Evolutionary conservation across 2,888 invertebrate species (phyloP), one percentile per base, ranked within the genome.

Genomic region (Cancer borealis): DNA sequence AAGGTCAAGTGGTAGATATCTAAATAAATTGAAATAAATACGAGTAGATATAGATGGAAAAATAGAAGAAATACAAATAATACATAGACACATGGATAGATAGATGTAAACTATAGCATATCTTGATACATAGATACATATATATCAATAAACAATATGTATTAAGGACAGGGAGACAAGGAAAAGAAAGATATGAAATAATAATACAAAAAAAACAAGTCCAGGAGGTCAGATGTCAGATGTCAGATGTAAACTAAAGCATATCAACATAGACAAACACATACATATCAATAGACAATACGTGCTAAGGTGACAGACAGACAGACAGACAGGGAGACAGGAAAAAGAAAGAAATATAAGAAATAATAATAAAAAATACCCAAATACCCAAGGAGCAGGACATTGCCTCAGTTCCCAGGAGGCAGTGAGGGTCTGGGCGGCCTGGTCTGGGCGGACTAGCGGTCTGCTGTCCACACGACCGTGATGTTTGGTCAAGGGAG

Each of bases 361-460:
- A 5, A 60, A 10, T 14, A 84, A 39, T 14, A 84, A 84, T 10
- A 84, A 84, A 30, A 84, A 39, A 10, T 84, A 84, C 3, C 39
- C 84, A 84, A 39, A 39, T 39, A 39, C 39, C 84, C 84, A 30
- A 39, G 84, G 84, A 84, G 84, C 84, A 84, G 84, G 84, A 84
- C 84, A 84, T 84, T 84, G 84, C 30, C 84, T 84, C 84, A 84
- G 84, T 84, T 84, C 84, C 84, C 84, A 84, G 84, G 84, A 30
- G 84, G 39, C 84, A 1, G 84, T 10, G 84, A 8, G 84, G 84
- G 14, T 39, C 39, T 60, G 73, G 73, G 21, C 21, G 73, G 39
- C 17, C 60, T 60, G 60, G 60, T n/a, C 60, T 60, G 84, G 12
- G 39, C 84, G 39, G 30, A 12, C 39, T 84, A 84, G 84, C 84